Conservation (phyloP, 2,113 vertebrate genomes). For the Xiphophorus hellerii region DNA sequence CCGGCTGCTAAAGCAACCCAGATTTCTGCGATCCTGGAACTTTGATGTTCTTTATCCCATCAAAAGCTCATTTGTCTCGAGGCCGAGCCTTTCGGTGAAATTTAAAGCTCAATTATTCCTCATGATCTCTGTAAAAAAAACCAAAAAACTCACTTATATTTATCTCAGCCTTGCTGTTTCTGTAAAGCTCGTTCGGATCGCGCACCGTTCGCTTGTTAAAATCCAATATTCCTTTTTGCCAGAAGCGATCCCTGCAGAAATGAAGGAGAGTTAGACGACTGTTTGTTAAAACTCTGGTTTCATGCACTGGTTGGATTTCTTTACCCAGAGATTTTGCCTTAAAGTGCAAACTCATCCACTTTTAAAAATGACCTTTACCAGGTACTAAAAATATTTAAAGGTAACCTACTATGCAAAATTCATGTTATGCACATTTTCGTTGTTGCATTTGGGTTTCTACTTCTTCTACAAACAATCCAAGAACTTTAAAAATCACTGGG, state of each 20-base stretch:
- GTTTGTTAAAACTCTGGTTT: background rate
- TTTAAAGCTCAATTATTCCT: constrained; percentile 67
- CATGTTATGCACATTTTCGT: no score
- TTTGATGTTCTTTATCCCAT: constrained; percentile 73
- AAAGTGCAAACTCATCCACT: background rate
- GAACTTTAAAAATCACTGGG: no score
- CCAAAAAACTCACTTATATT: constrained; percentile 39
- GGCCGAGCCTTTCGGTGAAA: constrained; percentile 56
- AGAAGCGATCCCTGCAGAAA: constrained; percentile 48
- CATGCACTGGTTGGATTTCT: background rate
- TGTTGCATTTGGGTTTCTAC: no score
- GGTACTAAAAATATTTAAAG: background rate
- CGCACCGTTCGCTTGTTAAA: constrained; percentile 32
- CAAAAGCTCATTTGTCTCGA: constrained; percentile 67
- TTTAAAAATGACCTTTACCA: background rate
- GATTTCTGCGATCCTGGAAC: constrained; percentile 59
- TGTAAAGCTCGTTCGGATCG: constrained; percentile 50
- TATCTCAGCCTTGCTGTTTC: constrained; percentile 48
- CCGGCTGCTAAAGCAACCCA: constrained; percentile 61
- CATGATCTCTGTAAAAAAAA: constrained; percentile 54
- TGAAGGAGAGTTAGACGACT: constrained; percentile 27
- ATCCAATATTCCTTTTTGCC: constrained; percentile 43
- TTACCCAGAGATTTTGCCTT: background rate
- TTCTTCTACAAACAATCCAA: no score
- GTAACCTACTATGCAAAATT: background rate